phyloP scores from a whole-genome alignment of 2,888 invertebrate genomes.

The Ashinkailepas kermadecensis region DNA sequence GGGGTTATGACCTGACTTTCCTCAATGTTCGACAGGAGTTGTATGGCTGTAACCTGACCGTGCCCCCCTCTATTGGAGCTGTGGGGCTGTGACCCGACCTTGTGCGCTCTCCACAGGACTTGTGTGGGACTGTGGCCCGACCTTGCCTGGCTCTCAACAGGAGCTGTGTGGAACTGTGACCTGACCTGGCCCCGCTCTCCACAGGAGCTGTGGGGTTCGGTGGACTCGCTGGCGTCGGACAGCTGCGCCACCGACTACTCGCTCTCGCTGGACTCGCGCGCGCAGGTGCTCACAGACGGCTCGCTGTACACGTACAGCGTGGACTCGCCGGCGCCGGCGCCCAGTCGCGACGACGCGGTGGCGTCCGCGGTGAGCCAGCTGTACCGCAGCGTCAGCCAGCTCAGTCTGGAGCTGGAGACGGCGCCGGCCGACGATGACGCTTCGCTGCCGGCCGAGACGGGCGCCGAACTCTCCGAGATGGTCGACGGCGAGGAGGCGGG shows the following conservation, averaged over 20 bases:
- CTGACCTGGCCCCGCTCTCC: background rate
- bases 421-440: background rate
- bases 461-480: constrained; percentile 15
- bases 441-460: constrained; percentile 2
- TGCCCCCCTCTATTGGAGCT: too few species aligned
- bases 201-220: constrained; percentile 17
- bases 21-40: too few species aligned
- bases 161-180: background rate
- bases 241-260: constrained; percentile 4
- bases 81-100: too few species aligned
- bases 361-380: background rate
- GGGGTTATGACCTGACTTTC: too few species aligned
- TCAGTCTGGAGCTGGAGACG: constrained; percentile 13
- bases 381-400: constrained; percentile 16
- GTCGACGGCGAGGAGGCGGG: constrained; percentile 1
- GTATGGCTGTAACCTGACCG: too few species aligned
- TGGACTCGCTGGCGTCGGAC: constrained; percentile 11
- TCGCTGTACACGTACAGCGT: background rate
- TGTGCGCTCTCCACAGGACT: too few species aligned
- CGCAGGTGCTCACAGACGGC: background rate
- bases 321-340: background rate
- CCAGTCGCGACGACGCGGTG: background rate
- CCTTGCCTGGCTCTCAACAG: background rate
- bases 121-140: too few species aligned
- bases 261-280: constrained; percentile 14